Conservation (phyloP, 2,113 vertebrate species). For the Hylia prasina region DNA sequence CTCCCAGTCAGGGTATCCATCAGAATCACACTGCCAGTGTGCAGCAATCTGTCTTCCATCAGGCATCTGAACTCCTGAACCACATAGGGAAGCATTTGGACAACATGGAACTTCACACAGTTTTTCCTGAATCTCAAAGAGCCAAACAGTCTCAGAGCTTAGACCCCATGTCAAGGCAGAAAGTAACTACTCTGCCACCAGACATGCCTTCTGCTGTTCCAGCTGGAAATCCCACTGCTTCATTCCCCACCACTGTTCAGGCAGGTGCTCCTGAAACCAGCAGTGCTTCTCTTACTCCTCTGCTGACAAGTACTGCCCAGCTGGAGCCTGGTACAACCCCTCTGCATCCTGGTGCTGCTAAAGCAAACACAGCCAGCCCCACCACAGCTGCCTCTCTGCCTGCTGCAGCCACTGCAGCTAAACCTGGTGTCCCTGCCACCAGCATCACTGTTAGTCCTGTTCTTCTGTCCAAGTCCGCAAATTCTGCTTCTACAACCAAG, state of each 20-base stretch:
- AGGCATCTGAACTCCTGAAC: not conserved
- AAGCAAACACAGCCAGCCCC: not conserved
- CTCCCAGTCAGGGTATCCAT: not conserved
- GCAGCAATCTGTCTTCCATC: not conserved
- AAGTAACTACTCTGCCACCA: not conserved
- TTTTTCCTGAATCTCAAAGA: not conserved
- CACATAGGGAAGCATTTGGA: not conserved
- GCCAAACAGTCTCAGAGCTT: not conserved
- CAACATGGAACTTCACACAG: not conserved
- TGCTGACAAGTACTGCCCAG: not conserved
- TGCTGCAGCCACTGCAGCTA: not conserved
- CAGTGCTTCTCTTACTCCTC: not conserved
- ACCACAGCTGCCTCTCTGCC: not conserved
- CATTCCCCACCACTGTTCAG: not conserved
- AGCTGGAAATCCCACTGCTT: not conserved
- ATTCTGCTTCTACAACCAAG: not conserved
- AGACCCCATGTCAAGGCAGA: not conserved
- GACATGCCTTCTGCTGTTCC: fast-evolving
- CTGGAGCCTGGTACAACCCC: not conserved
- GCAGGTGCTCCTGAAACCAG: not conserved
- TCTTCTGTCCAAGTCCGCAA: not conserved
- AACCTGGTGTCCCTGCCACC: not conserved
- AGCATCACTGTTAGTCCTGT: fast-evolving
- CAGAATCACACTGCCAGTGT: not conserved
- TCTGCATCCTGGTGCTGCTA: not conserved